Conservation (phyloP, 2,888 invertebrate genomes). For the Chrysodeixis includens region DNA sequence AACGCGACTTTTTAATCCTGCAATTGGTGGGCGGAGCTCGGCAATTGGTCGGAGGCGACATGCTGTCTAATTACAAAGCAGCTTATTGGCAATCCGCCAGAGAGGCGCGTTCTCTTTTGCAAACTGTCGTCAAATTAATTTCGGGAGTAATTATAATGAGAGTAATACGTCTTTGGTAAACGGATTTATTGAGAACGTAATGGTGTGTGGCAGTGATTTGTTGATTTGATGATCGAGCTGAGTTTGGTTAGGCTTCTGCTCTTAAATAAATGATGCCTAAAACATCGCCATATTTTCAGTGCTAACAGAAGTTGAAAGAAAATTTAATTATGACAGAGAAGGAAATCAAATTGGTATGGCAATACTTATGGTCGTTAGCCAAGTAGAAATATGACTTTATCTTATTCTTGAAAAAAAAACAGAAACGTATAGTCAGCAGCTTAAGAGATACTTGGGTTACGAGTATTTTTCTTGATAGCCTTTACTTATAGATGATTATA, state of each 20-base stretch:
- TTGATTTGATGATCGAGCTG: background rate
- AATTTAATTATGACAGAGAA: background rate
- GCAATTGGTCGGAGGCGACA: slow-evolving; percentile 69
- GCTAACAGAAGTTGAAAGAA: background rate
- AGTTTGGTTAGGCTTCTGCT: background rate
- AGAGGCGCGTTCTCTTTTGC: slow-evolving; percentile 43
- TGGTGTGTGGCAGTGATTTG: background rate
- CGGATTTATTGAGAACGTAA: slow-evolving; percentile 18
- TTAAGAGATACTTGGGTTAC: too few species aligned
- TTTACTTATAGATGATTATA: too few species aligned
- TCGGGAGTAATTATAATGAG: slow-evolving; percentile 46
- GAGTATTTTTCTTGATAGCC: too few species aligned
- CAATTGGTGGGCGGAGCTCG: slow-evolving; percentile 78
- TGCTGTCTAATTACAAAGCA: slow-evolving; percentile 77
- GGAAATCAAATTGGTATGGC: too few species aligned
- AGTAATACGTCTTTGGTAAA: slow-evolving; percentile 29
- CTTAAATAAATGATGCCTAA: background rate
- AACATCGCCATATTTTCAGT: background rate
- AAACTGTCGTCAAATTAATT: slow-evolving; percentile 52
- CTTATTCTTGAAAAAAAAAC: too few species aligned
- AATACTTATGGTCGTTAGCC: too few species aligned
- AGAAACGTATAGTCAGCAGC: too few species aligned
- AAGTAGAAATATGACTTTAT: too few species aligned
- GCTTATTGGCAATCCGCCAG: slow-evolving; percentile 60
- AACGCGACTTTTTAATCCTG: slow-evolving; percentile 75